These are phyloP conservation scores for Martes martes DNA, from an alignment of 2,113 vertebrate species.

Conservation along the genomic window DNA sequence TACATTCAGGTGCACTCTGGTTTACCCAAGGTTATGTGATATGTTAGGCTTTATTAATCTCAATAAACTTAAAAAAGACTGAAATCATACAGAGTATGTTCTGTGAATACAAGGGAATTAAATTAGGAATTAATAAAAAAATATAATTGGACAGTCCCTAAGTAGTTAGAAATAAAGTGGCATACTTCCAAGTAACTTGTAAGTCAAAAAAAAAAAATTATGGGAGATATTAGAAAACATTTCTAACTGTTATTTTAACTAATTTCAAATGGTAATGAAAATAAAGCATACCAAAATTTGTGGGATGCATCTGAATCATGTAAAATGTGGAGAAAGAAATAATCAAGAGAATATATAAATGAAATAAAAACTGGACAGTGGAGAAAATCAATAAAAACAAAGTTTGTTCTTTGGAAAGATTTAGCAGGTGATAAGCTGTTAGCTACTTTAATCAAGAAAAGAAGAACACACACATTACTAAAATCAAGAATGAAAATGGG, in stretches of 20 bases:
- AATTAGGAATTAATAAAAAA: background rate
- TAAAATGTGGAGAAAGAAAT: background rate
- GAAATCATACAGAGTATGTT: background rate
- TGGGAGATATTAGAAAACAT: background rate
- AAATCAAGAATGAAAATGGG: background rate
- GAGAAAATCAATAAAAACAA: background rate
- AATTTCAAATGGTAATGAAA: background rate
- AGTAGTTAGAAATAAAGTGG: background rate
- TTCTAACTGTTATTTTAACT: background rate
- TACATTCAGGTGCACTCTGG: background rate
- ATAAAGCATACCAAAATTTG: background rate
- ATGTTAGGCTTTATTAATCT: background rate
- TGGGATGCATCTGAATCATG: background rate
- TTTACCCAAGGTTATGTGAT: background rate
- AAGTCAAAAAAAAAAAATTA: background rate
- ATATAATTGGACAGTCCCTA: background rate
- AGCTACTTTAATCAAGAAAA: background rate
- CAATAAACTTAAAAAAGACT: background rate
- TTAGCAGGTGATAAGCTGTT: background rate
- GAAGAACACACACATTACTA: background rate
- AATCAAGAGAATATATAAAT: background rate
- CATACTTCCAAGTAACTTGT: background rate
- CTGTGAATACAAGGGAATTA: background rate
- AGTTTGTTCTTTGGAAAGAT: background rate
- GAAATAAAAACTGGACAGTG: background rate